Conservation (phyloP, 2,797 vertebrate species). For the Gymnopithys bicolor region DNA sequence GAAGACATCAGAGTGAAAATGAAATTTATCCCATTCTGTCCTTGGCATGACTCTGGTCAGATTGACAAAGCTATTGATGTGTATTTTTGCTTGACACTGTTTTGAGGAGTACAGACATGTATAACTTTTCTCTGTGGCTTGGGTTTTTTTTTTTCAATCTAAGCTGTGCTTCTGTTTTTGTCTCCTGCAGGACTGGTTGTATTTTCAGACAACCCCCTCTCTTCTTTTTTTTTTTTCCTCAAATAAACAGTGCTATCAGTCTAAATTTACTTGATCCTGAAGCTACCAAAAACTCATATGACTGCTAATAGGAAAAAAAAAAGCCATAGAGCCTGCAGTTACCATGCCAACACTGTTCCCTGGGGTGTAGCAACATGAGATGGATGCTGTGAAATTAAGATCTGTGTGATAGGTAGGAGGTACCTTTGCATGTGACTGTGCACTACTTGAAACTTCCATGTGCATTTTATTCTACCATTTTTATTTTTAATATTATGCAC, state of each 20-base stretch:
- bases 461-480: background rate
- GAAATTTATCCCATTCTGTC: background rate
- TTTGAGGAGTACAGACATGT: background rate
- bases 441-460: background rate
- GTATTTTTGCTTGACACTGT: background rate
- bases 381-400: constrained; percentile 62
- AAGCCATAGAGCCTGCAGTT: constrained; percentile 65
- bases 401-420: constrained; percentile 14
- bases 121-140: background rate
- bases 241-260: background rate
- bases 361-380: constrained; percentile 46
- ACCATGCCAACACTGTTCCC: constrained; percentile 75
- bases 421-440: background rate
- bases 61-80: background rate
- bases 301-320: background rate
- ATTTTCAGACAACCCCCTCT: background rate
- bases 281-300: constrained; percentile 28
- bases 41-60: background rate
- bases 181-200: background rate
- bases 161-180: background rate
- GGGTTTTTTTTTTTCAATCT: background rate
- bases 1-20: background rate
- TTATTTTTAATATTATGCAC: background rate
- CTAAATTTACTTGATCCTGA: constrained; percentile 5
- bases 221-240: background rate